phyloP scores from a whole-genome alignment of 2,113 vertebrate species.

The Rhabdomys dilectus region DNA sequence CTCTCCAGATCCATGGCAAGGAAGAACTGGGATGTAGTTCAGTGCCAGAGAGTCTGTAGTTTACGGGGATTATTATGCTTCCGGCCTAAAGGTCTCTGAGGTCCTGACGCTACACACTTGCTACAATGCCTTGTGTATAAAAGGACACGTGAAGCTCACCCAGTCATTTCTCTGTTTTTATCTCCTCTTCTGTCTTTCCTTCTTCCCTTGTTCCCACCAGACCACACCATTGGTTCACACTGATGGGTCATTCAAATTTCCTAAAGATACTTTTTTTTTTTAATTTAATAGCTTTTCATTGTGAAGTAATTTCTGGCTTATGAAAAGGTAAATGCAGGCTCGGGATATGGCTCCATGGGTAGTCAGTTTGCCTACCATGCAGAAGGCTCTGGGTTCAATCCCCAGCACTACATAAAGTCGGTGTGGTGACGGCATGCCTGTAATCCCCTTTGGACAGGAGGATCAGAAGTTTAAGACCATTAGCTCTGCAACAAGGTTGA shows the following conservation, averaged over 20 bases:
- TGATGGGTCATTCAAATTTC: not conserved
- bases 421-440: not conserved
- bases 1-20: not conserved
- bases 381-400: not conserved
- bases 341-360: not conserved
- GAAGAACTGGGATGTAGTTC: not conserved
- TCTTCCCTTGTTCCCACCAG: not conserved
- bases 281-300: slow-evolving; percentile 36
- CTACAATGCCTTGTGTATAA: not conserved
- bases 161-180: not conserved
- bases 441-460: not conserved
- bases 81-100: slow-evolving; percentile 11
- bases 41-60: not conserved
- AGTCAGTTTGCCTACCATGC: not conserved
- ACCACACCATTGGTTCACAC: not conserved
- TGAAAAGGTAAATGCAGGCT: not conserved
- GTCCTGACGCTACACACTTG: not conserved
- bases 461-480: not conserved
- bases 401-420: not conserved
- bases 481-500: not conserved
- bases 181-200: not conserved
- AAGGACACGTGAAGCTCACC: not conserved
- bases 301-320: slow-evolving; percentile 37
- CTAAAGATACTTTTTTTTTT: not conserved
- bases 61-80: not conserved